Evolutionary conservation across 2,888 invertebrate genomes (phyloP).

Genomic region (Noctua pronuba): DNA sequence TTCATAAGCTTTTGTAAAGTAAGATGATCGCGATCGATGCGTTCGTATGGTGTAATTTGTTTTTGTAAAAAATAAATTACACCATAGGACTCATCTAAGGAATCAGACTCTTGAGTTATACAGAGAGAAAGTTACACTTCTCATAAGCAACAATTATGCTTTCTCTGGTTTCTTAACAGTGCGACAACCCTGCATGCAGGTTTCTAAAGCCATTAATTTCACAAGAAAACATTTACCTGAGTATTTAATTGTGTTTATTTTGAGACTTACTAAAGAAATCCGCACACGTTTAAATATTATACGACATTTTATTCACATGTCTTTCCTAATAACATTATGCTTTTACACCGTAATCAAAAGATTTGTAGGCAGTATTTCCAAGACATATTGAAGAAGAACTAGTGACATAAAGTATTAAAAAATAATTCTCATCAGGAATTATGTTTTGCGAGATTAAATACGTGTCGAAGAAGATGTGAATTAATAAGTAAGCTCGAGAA

Average conservation of each 20-base stretch:
- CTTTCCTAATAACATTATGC: not conserved
- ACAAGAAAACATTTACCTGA: not conserved
- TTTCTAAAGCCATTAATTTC: conserved; percentile 20
- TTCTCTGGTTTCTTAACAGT: not conserved
- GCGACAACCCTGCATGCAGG: not conserved
- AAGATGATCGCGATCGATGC: not conserved
- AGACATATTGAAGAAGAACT: conserved; percentile 2
- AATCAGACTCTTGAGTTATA: not conserved
- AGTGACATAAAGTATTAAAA: not conserved
- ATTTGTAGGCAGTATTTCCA: not conserved
- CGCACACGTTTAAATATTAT: conserved; percentile 6
- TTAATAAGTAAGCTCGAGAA: not conserved
- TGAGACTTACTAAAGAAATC: not conserved
- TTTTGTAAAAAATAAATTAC: not conserved
- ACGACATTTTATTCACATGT: conserved; percentile 1
- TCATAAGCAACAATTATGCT: not conserved
- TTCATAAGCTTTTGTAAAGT: not conserved
- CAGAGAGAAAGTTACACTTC: no score
- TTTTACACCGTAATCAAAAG: not conserved
- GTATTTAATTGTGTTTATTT: conserved; percentile 9
- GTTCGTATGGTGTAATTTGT: no score
- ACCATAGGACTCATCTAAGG: not conserved
- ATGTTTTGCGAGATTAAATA: conserved; percentile 1
- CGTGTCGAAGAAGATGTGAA: not conserved
- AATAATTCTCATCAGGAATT: no score